Evolutionary conservation across 2,888 invertebrate genomes (phyloP), one percentile per base, ranked within the genome.

Genomic region (Suillia variegata): DNA sequence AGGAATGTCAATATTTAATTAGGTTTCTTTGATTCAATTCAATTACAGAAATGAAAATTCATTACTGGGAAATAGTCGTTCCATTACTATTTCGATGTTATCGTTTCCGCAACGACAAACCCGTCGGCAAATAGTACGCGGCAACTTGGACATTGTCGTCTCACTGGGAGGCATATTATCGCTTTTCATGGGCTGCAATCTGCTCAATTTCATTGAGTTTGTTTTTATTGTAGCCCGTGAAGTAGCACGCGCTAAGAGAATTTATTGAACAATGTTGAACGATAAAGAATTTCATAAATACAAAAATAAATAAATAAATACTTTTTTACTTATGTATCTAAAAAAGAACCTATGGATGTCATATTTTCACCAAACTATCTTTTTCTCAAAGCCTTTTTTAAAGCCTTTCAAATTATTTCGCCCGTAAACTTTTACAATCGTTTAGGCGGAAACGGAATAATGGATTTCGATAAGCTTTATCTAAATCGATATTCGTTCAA

Each of bases 401-500:
- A n/a, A n/a, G n/a, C n/a, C n/a, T n/a, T n/a, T n/a, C n/a, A n/a
- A n/a, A n/a, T n/a, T n/a, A n/a, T n/a, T n/a, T n/a, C n/a, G n/a
- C n/a, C n/a, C n/a, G n/a, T n/a, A n/a, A n/a, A n/a, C n/a, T n/a
- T n/a, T n/a, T n/a, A n/a, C n/a, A n/a, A n/a, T n/a, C n/a, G n/a
- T n/a, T n/a, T n/a, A 45, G 18, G 45, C 45, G 20, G 45, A 45
- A 45, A 45, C n/a, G 20, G 17, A 17, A 45, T 18, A 45, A 17
- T 45, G 20, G 17, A 38, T 38, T 38, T 18, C 18, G 45, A 20
- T 45, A 20, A 20, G 3, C 45, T 45, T 45, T 45, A 45, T 45
- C 45, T 45, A 45, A 45, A 45, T 45, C 45, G 45, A 45, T 45
- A 18, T 18, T 20, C 17, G 18, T 45, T 45, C 18, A 45, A 45